Percentiles rank a stretch among this genome's conserved stretches.
Conservation (phyloP, 2,797 vertebrate genomes). For the Nannoperca australis region DNA sequence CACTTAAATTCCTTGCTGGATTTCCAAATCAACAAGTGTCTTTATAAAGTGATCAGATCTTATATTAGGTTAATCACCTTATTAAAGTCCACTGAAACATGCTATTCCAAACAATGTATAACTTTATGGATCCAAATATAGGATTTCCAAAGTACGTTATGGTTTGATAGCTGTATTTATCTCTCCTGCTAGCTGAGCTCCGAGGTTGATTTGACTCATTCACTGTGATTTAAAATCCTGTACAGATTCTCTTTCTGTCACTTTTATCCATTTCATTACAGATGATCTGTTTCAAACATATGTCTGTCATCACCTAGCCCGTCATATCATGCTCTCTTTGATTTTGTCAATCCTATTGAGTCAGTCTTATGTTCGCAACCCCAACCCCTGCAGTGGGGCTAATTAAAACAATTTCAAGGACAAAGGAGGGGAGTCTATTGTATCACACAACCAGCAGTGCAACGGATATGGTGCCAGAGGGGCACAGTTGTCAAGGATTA, state of each 20-base stretch:
- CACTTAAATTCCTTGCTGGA: background rate
- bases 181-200: background rate
- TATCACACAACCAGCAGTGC: slow-evolving; percentile 81
- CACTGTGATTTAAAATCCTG: background rate
- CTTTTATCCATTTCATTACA: slow-evolving; percentile 12
- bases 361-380: slow-evolving; percentile 66
- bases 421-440: slow-evolving; percentile 89
- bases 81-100: background rate
- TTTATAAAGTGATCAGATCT: slow-evolving; percentile 3
- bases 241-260: background rate
- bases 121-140: background rate
- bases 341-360: slow-evolving; percentile 67
- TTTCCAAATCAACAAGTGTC: slow-evolving; percentile 1
- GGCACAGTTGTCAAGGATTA: slow-evolving; percentile 85
- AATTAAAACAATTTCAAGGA: slow-evolving; percentile 97
- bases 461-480: slow-evolving; percentile 87
- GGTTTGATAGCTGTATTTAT: background rate
- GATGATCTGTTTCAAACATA: slow-evolving; percentile 12
- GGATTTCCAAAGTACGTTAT: background rate
- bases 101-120: background rate
- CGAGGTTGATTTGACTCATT: background rate
- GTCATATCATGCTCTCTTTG: slow-evolving; percentile 63
- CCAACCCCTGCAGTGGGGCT: slow-evolving; percentile 87
- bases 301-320: slow-evolving; percentile 45
- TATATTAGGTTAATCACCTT: background rate